Evolutionary conservation across 2,113 vertebrate genomes (phyloP).

Genomic region (Meleagris gallopavo): DNA sequence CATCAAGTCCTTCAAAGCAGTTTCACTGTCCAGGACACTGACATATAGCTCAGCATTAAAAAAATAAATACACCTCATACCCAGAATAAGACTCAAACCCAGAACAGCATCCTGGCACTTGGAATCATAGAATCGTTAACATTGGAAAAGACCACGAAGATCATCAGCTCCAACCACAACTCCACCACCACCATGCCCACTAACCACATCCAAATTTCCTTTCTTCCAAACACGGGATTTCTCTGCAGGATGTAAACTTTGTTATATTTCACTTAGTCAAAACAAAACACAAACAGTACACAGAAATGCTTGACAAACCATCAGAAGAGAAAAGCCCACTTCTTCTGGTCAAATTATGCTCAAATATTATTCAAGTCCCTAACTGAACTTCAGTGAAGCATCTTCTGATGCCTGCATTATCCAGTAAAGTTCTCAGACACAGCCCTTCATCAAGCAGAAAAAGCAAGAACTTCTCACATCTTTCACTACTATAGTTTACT

Average conservation of each 20-base stretch:
- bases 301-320: not conserved
- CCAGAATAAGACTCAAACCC: not conserved
- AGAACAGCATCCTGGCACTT: not conserved
- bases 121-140: no score
- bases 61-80: not conserved
- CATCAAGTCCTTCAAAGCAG: conserved; percentile 11
- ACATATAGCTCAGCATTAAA: not conserved
- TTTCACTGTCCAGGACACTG: not conserved
- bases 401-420: not conserved
- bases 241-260: not conserved
- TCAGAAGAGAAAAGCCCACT: not conserved
- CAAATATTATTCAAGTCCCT: not conserved
- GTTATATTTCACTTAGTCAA: not conserved
- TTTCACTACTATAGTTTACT: not conserved
- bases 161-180: no score
- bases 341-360: not conserved
- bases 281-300: not conserved
- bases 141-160: no score
- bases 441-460: not conserved
- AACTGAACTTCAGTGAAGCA: not conserved
- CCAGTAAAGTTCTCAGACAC: not conserved
- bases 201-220: no score
- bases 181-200: no score
- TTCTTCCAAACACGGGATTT: not conserved
- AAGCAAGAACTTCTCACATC: not conserved